Evolutionary conservation across 2,113 vertebrate genomes (phyloP).

Genomic region (Gymnorhina tibicen): DNA sequence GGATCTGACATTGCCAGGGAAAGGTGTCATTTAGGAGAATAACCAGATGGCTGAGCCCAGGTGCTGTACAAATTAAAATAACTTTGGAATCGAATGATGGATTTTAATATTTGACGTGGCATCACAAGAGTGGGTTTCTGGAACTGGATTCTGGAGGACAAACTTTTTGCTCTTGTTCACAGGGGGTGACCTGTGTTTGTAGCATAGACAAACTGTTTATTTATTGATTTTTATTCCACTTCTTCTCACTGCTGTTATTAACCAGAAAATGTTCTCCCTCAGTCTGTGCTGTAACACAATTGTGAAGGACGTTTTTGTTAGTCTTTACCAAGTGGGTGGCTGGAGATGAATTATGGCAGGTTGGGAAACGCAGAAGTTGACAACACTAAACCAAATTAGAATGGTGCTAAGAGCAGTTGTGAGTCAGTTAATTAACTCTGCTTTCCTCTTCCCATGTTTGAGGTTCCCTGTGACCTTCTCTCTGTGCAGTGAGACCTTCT

Average conservation of each 20-base stretch:
- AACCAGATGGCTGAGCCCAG: background rate
- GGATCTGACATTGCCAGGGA: background rate
- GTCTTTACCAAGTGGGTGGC: background rate
- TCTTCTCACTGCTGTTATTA: background rate
- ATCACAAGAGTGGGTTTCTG: background rate
- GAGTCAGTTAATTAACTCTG: background rate
- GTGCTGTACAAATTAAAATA: background rate
- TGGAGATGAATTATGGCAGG: background rate
- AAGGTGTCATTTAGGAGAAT: background rate
- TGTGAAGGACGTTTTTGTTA: background rate
- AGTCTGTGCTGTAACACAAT: background rate
- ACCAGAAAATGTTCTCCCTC: background rate
- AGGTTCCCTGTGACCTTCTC: background rate
- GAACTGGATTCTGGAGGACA: background rate
- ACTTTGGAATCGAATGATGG: background rate
- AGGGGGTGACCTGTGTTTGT: background rate
- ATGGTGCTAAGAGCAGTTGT: background rate
- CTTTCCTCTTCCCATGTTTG: background rate
- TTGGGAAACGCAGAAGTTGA: background rate
- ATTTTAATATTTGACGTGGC: background rate
- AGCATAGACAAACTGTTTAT: background rate
- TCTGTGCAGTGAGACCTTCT: background rate
- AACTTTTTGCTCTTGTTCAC: background rate
- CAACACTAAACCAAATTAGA: background rate
- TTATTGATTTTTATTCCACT: background rate